phyloP scores from a whole-genome alignment of 2,797 vertebrate species.

The Clarias fuscus region DNA sequence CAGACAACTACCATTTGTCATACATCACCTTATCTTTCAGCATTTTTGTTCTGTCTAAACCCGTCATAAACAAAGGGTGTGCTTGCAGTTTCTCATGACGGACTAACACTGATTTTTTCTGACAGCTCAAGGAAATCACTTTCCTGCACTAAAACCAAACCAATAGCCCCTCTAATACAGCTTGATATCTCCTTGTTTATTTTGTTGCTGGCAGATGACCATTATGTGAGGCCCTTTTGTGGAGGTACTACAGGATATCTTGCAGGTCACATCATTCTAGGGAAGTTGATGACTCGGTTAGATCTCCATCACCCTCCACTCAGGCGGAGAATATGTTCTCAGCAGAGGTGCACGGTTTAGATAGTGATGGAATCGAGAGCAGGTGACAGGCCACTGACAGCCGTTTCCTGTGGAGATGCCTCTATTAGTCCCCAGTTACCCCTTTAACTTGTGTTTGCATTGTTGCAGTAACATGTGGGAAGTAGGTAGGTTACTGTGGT shows the following conservation, averaged over 20 bases:
- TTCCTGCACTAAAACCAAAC: constrained; percentile 80
- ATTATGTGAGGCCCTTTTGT: constrained; percentile 76
- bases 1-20: background rate
- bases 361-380: constrained; percentile 56
- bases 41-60: constrained; percentile 15
- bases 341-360: constrained; percentile 60
- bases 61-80: constrained; percentile 15
- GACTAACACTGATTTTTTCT: constrained; percentile 77
- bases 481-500: background rate
- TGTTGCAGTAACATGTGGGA: constrained; percentile 32
- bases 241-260: constrained; percentile 79
- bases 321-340: constrained; percentile 75
- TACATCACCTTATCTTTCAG: constrained; percentile 7
- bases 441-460: constrained; percentile 48
- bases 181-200: constrained; percentile 84
- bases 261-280: constrained; percentile 84
- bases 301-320: constrained; percentile 83
- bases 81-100: constrained; percentile 42
- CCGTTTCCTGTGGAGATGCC: constrained; percentile 53
- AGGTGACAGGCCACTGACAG: constrained; percentile 58
- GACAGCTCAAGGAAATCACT: constrained; percentile 83
- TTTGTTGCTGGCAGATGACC: constrained; percentile 79
- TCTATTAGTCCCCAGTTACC: constrained; percentile 56
- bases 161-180: constrained; percentile 77
- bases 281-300: constrained; percentile 87